Evolutionary conservation across 53 echinoderm and acorn worm species (phyloP), one percentile per base, ranked within the genome.

Genomic region (Luidia sarsii): DNA sequence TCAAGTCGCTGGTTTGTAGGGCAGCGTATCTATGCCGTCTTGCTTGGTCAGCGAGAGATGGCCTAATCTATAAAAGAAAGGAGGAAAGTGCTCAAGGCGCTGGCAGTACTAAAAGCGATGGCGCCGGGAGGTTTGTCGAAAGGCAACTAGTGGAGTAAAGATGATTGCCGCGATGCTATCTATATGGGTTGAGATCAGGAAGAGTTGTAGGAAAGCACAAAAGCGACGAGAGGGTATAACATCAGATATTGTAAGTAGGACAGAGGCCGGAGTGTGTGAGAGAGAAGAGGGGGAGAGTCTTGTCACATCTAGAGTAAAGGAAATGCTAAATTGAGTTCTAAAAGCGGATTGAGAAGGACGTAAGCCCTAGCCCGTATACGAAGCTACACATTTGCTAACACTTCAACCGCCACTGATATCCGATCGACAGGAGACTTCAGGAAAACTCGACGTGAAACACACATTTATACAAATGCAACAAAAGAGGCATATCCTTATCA

Each of bases 41-140:
- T 6, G 36, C 38, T 14, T 56, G 72, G 72, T 72, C 72, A 72
- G 50, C 72, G 39, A 39, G 39, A 36, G 37, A 54, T 55, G 72
- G 72, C 22, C 72, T 21, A 35, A 56, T 72, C 72, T 72, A 15
- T 53, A 33, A 52, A 33, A 33, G 10, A 72, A 28, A 56, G 38
- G 33, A n/a, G 15, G 33, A 10, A 23, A 33, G 52, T 50, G 71
- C 72, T 54, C 23, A 14, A 38, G 72, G 72, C 72, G 55, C 56
- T 24, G 72, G 55, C 54, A 56, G 37, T 55, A 72, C 72, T 72
- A 72, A 72, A 72, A 72, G 72, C 72, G 72, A 72, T 55, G 57
- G 56, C 54, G 55, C 72, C 55, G 25, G 22, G n/a, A 41, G 39
- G 72, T 54, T 38, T 15, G 41, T 39, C 56, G 37, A 71, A 38